Percentiles rank a stretch among this genome's conserved stretches.
Conservation (phyloP, 2,797 vertebrate species). For the Schizothorax lantsangensis region DNA sequence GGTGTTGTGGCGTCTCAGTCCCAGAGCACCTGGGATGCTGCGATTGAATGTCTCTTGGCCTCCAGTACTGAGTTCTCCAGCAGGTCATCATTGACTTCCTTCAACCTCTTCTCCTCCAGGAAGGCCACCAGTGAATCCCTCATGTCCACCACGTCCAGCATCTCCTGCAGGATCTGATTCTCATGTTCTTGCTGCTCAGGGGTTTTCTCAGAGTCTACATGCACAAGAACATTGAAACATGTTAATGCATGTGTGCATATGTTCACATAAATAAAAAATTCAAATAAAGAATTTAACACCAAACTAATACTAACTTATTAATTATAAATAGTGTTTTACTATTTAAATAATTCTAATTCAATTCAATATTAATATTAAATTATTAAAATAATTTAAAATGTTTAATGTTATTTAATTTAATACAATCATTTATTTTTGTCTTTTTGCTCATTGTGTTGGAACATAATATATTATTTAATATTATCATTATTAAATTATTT, state of each 20-base stretch:
- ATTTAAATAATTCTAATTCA: neutral
- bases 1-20: constrained; percentile 58
- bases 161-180: constrained; percentile 78
- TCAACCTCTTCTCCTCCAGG: constrained; percentile 88
- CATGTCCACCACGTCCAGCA: constrained; percentile 90
- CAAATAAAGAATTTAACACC: neutral
- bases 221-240: constrained; percentile 10
- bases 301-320: no score
- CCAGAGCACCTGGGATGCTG: constrained; percentile 78
- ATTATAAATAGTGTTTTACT: neutral
- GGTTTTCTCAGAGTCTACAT: constrained; percentile 81
- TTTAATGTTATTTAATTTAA: no score
- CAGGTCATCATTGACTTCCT: constrained; percentile 80
- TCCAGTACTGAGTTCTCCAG: constrained; percentile 68
- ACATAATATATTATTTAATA: no score
- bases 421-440: no score
- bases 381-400: no score
- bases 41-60: constrained; percentile 74
- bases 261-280: neutral
- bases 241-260: neutral
- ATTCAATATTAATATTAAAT: neutral
- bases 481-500: neutral
- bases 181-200: constrained; percentile 77
- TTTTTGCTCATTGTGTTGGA: no score
- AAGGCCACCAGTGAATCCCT: constrained; percentile 86